These are phyloP conservation scores for Todiramphus saurophagus DNA, from an alignment of 2,113 vertebrate genomes.

Conservation along the genomic window DNA sequence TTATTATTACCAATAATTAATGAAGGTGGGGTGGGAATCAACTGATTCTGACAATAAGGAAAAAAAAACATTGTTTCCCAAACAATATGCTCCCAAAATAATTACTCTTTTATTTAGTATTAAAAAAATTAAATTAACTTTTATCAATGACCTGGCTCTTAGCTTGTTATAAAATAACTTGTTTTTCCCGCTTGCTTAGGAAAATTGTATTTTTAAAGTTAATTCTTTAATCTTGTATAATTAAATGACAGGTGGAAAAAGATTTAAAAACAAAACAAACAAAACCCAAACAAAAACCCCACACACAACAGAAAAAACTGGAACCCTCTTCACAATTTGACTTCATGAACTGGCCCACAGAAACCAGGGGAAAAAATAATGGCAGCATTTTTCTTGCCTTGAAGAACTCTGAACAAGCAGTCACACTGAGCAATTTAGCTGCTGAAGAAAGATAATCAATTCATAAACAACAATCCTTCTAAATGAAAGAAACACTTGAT, in stretches of 20 bases:
- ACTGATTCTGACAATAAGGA: background rate
- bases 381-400: background rate
- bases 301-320: background rate
- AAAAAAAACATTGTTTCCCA: background rate
- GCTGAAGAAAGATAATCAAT: background rate
- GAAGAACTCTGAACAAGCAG: background rate
- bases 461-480: background rate
- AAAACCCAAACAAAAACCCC: background rate
- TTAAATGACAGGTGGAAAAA: background rate
- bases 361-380: background rate
- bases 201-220: background rate
- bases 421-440: background rate
- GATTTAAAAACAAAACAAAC: background rate
- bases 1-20: background rate
- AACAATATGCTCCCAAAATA: background rate
- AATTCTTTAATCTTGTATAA: background rate
- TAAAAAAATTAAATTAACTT: background rate
- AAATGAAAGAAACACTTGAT: slow-evolving; percentile 21
- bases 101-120: background rate
- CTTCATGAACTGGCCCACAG: background rate
- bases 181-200: background rate
- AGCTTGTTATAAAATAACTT: background rate
- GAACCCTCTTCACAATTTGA: background rate
- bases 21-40: fast-evolving
- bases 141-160: background rate